These are phyloP conservation scores for Sebastolobus alascanus DNA, from an alignment of 2,797 vertebrate species.

Conservation along the genomic window DNA sequence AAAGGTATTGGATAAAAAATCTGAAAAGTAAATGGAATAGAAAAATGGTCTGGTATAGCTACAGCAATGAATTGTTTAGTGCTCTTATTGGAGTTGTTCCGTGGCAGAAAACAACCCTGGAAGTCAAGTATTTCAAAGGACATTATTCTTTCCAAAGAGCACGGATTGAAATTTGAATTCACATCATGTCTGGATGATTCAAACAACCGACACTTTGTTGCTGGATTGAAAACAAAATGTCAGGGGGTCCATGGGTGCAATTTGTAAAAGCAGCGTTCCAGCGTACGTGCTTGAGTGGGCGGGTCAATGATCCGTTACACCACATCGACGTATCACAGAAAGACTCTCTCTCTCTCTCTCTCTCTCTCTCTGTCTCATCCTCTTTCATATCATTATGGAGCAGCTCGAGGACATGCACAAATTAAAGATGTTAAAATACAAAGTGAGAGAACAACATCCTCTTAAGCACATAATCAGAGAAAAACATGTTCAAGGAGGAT, in stretches of 20 bases:
- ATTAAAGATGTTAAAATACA: slow-evolving; percentile 59
- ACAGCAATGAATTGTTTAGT: slow-evolving; percentile 11
- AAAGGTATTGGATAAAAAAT: background rate
- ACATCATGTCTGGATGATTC: slow-evolving; percentile 63
- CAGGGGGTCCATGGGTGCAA: slow-evolving; percentile 67
- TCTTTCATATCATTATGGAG: slow-evolving; percentile 52
- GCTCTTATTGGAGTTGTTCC: slow-evolving; percentile 25
- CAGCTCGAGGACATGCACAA: slow-evolving; percentile 39
- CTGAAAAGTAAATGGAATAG: slow-evolving; percentile 19
- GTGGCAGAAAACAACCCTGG: slow-evolving; percentile 33
- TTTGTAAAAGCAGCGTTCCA: slow-evolving; percentile 77
- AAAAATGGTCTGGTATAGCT: slow-evolving; percentile 15
- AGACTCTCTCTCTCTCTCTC: slow-evolving; percentile 40
- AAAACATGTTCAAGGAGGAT: slow-evolving; percentile 10
- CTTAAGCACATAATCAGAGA: slow-evolving; percentile 25
- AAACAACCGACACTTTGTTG: slow-evolving; percentile 67
- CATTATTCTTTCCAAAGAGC: slow-evolving; percentile 42
- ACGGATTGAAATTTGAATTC: slow-evolving; percentile 61
- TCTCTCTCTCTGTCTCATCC: slow-evolving; percentile 51
- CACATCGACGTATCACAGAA: slow-evolving; percentile 47
- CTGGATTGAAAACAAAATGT: slow-evolving; percentile 76
- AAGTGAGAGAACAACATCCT: slow-evolving; percentile 47
- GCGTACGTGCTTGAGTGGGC: slow-evolving; percentile 69
- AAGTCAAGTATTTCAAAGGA: slow-evolving; percentile 52
- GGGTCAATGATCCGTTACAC: slow-evolving; percentile 78